Conservation (phyloP, 2,888 invertebrate genomes). For the Mesochorus sp. region DNA sequence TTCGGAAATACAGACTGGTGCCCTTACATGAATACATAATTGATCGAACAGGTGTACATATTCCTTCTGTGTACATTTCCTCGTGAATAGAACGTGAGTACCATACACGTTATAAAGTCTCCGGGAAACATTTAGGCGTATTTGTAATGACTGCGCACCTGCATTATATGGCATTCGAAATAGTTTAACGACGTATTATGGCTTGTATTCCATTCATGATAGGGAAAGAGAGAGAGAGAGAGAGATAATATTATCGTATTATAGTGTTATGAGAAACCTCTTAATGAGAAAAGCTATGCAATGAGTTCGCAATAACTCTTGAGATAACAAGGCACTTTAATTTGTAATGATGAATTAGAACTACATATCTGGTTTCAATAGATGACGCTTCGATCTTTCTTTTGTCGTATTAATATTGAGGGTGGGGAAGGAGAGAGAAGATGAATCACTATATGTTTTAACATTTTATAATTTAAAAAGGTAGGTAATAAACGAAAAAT, state of each 20-base stretch:
- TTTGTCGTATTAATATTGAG: background rate
- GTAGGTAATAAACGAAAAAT: background rate
- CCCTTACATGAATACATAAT: conserved; percentile 43
- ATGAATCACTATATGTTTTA: conserved; percentile 16
- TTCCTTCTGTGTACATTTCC: background rate
- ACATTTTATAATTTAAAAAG: background rate
- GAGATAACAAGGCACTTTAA: background rate
- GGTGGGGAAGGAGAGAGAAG: background rate
- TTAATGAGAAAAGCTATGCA: background rate
- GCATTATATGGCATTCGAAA: background rate
- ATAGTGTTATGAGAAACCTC: no score
- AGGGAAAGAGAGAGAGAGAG: background rate
- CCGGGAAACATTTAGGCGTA: conserved; percentile 12
- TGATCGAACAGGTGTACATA: conserved; percentile 23
- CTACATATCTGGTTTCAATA: background rate
- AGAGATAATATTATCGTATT: no score
- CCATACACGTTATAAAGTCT: background rate
- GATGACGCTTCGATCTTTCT: background rate
- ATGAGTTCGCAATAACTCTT: background rate
- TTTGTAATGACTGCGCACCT: background rate
- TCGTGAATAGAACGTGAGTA: background rate
- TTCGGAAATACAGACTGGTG: conserved; percentile 1
- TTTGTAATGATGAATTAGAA: no score
- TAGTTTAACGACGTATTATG: conserved; percentile 8
- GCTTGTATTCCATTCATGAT: background rate